phyloP scores from a whole-genome alignment of 2,797 vertebrate genomes.

The Anabas testudineus region DNA sequence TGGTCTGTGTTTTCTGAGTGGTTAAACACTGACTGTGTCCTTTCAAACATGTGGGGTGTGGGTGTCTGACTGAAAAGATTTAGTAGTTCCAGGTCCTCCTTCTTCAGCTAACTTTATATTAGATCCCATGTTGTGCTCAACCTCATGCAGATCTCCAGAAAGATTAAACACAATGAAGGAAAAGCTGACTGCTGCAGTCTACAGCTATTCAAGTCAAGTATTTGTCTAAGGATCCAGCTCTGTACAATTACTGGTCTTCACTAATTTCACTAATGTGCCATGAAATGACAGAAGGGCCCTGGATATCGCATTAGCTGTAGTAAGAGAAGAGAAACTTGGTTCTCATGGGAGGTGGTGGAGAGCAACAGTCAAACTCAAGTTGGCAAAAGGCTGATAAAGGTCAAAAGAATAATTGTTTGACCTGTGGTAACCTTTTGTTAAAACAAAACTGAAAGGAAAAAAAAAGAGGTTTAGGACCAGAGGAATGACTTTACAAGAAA shows the following conservation, averaged over 20 bases:
- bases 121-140: too few relatives aligned
- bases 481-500: conserved; percentile 35
- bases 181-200: too few relatives aligned
- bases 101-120: neutral
- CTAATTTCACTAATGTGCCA: neutral
- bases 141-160: too few relatives aligned
- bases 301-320: neutral
- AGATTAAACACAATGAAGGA: too few relatives aligned
- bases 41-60: neutral
- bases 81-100: neutral
- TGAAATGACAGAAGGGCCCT: neutral
- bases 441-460: conserved; percentile 25
- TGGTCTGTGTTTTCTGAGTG: conserved; percentile 11
- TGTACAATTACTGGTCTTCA: neutral
- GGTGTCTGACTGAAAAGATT: neutral
- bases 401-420: conserved; percentile 68
- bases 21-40: neutral
- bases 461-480: conserved; percentile 16
- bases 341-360: conserved; percentile 24
- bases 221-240: neutral
- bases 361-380: conserved; percentile 30
- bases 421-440: conserved; percentile 43
- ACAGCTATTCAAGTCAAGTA: too few relatives aligned
- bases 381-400: conserved; percentile 45
- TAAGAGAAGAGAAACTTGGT: conserved; percentile 9